Evolutionary conservation across 1,140 invertebrate species (phyloP).

Genomic region (Coelopa frigida): DNA sequence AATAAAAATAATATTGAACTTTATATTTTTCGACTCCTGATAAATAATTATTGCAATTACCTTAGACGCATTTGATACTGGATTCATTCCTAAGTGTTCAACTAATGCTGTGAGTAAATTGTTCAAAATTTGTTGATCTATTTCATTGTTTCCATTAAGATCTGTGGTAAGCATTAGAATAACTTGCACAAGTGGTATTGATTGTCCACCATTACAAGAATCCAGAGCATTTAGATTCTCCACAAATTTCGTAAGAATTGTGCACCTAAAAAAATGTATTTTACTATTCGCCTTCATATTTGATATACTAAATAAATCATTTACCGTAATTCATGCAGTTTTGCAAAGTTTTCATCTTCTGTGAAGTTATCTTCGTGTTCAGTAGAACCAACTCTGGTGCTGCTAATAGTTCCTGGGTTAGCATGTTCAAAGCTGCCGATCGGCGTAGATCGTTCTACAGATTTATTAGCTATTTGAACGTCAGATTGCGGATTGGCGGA

Average conservation of each 20-base stretch:
- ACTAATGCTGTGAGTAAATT: conserved; percentile 66
- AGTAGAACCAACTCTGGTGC: conserved; percentile 7
- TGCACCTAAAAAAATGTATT: conserved; percentile 9
- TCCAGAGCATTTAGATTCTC: conserved; percentile 44
- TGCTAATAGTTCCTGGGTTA: not conserved
- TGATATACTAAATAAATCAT: not conserved
- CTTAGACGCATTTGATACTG: conserved; percentile 37
- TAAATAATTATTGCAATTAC: conserved; percentile 18
- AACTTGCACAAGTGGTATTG: conserved; percentile 86
- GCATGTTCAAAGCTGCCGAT: not conserved
- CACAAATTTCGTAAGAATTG: conserved; percentile 37
- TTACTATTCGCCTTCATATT: not conserved
- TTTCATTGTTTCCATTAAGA: conserved; percentile 74
- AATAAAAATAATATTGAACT: too few species aligned
- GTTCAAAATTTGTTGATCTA: conserved; percentile 69
- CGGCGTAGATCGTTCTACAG: not conserved
- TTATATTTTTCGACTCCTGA: too few species aligned
- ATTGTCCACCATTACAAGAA: conserved; percentile 59
- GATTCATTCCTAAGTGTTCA: conserved; percentile 69
- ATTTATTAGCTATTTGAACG: conserved; percentile 2
- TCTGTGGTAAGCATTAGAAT: conserved; percentile 85
- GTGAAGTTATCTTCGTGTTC: conserved; percentile 43
- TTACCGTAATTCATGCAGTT: conserved; percentile 57
- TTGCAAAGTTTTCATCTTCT: conserved; percentile 48
- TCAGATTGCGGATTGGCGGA: conserved; percentile 8